Evolutionary conservation across 2,113 vertebrate species (phyloP).

Genomic region (Crotalus viridis): DNA sequence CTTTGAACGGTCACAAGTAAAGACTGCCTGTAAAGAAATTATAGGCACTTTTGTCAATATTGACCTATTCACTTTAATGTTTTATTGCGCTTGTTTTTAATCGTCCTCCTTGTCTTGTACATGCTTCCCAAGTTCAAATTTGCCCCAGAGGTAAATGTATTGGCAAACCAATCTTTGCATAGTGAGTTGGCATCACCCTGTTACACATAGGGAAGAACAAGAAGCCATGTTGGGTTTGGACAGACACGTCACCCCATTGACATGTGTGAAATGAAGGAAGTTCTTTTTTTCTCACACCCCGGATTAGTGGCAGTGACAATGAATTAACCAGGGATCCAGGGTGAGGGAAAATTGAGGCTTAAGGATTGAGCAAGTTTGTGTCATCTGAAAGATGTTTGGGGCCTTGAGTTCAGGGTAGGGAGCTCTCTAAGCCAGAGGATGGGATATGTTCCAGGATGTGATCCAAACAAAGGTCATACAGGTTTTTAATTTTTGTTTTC

Average conservation of each 20-base stretch:
- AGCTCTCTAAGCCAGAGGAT: not conserved
- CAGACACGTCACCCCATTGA: not conserved
- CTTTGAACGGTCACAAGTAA: not conserved
- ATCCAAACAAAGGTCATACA: not conserved
- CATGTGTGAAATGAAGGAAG: not conserved
- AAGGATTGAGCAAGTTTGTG: not conserved
- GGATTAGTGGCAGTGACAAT: not conserved
- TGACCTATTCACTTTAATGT: not conserved
- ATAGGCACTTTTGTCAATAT: not conserved
- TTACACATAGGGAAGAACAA: not conserved
- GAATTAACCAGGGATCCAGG: not conserved
- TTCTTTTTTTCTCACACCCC: not conserved
- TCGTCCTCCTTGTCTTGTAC: not conserved
- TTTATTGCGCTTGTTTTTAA: not conserved
- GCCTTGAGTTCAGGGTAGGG: not conserved
- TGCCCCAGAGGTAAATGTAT: not conserved
- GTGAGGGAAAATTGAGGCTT: not conserved
- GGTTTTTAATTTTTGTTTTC: not conserved
- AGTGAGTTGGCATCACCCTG: not conserved
- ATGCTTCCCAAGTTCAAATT: not conserved
- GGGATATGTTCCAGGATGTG: not conserved
- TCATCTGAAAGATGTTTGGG: not conserved
- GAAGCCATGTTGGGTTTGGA: not conserved
- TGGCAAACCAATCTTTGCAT: not conserved
- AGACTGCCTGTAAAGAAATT: not conserved